phyloP scores from a whole-genome alignment of 1,140 invertebrate species.

The Drosophila obscura region DNA sequence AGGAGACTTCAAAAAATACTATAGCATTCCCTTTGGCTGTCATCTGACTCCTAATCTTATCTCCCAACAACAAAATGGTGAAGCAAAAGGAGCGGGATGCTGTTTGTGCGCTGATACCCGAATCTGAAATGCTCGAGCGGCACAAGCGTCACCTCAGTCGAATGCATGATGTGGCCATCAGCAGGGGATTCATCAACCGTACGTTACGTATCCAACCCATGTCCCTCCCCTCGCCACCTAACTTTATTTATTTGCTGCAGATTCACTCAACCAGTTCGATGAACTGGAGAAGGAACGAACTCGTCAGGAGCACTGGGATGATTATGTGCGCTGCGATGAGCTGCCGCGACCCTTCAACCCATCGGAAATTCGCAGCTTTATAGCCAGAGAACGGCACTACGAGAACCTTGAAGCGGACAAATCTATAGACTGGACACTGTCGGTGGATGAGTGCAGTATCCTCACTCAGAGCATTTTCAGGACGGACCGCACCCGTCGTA shows the following conservation, averaged over 20 bases:
- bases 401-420: constrained; percentile 32
- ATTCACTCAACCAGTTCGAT: not conserved
- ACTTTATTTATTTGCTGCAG: not conserved
- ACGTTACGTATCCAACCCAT: not conserved
- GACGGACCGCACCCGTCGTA: constrained; percentile 14
- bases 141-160: constrained; percentile 8
- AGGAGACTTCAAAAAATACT: not conserved
- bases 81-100: not conserved
- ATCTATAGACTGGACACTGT: constrained; percentile 59
- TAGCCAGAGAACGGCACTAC: constrained; percentile 39
- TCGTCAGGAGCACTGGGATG: constrained; percentile 43
- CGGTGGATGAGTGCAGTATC: constrained; percentile 57
- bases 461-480: constrained; percentile 55
- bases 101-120: not conserved
- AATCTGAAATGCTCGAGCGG: constrained; percentile 4
- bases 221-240: no score
- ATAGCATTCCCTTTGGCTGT: no score
- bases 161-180: constrained; percentile 9
- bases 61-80: not conserved
- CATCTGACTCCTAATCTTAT: no score
- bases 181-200: constrained; percentile 12
- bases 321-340: constrained; percentile 53
- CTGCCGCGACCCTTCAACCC: constrained; percentile 58
- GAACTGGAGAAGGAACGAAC: constrained; percentile 19
- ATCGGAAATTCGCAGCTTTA: constrained; percentile 55